Base-by-base conservation (phyloP, 2,797 vertebrate species). In the Labeo calbasu region DNA sequence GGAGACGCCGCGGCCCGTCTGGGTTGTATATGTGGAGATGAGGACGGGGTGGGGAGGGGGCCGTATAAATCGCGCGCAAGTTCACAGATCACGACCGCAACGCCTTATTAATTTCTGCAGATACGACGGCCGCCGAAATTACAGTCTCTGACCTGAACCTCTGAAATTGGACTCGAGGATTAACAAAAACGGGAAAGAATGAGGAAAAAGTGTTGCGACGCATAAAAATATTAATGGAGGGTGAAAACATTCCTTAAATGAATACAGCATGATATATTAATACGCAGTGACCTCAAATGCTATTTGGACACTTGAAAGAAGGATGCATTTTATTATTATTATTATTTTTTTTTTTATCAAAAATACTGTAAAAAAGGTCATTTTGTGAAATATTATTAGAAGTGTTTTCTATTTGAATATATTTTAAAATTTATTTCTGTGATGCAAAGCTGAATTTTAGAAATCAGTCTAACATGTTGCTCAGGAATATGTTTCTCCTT, bases 21-120 rank as follows among this genome's bases (percentile, higher is more conserved):
- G 89, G 86, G n/a, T 69, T 68, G 87, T 40, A 77, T 65, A 59
- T 59, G 63, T 84, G 85, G 46, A 79, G 77, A 48, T 72, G 40
- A 68, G 65, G 75, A 59, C 51, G 53, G 78, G 21, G 50, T 23
- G 59, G 57, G 55, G 40, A 13, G 80, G 50, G 50, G 59, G 46
- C 12, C 81, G 91, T 92, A 91, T 92, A 89, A 90, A 90, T 88
- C 77, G 87, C 90, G 90, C 84, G 83, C 86, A 89, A 92, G 92
- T 93, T 94, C 92, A 93, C 90, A 91, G 92, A 94, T 94, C 92
- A 91, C 85, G 84, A 91, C 90, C 90, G 91, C 91, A 94, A 92
- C 77, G 87, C 85, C 90, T 93, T 94, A 94, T 95, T 95, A 93
- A 95, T 95, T 94, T 92, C 91, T 91, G 89, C 84, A 82, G 87